Base-by-base conservation (phyloP, 1,140 invertebrate genomes). In the Lamellibrachia luymesi region DNA sequence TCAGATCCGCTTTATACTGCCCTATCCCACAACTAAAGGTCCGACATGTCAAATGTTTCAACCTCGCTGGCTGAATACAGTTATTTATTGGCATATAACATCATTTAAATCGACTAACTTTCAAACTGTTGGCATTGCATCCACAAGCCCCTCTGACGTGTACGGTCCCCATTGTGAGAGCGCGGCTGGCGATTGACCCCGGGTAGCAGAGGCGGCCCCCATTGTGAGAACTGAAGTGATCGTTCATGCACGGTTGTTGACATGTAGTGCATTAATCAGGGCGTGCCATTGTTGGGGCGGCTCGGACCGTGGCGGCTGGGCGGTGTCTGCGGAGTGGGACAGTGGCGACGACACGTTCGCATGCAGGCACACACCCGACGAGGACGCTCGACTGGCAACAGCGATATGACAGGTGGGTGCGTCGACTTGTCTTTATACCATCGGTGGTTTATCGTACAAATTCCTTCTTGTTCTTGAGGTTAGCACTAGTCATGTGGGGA, bases 341-440 rank as follows among this genome's bases (percentile, higher is more conserved):
- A 80, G 52, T 22, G 64, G 64, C 64, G 2, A 22, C 25, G 17
- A 22, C 13, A 22, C 13, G 64, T 10, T 80, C 64, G 64, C 64
- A 17, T 0, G 2, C 64, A 17, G 13, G 2, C 64, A 80, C 64
- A 80, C 64, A 80, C 64, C 64, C 64, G 64, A 38, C 38, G 38
- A 80, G 64, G 13, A 80, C 64, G 64, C 64, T 22, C 64, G 64
- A 80, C 64, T 22, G 64, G 13, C 64, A 80, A 10, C 64, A 80
- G 64, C 64, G 64, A 80, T 80, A 80, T 80, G 64, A 80, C 64
- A 80, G 64, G 64, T 80, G 64, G 64, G 64, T 80, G 64, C 64
- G 25, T 2, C 13, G 17, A 80, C 64, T 80, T 80, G 25, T 80
- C 13, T 80, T 38, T 38, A 38, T 80, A 80, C 64, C 7, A 22